Base-by-base conservation (phyloP, 2,888 invertebrate species). In the Hecatera dysodea region DNA sequence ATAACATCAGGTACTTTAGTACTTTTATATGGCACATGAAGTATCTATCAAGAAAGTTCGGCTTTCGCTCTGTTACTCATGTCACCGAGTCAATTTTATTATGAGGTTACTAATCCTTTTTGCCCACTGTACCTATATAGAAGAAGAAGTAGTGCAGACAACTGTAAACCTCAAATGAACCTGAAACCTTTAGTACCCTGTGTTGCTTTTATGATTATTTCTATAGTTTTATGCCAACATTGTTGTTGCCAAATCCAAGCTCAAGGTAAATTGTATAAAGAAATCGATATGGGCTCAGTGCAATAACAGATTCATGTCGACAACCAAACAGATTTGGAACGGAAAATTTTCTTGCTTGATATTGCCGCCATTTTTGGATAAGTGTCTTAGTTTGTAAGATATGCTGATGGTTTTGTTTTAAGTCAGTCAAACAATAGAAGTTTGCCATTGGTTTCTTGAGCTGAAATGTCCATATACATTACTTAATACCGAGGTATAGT, bases 221-320 rank as follows among this genome's bases (percentile, higher is more conserved):
- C 22, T 48, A 69, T 65, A 81, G 46, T 67, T 80, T 66, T 62
- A 75, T 75, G 48, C 3, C 44, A 19, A 75, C 53, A 59, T 62
- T 80, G 80, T 81, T 78, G 77, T 81, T 78, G 81, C 77, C 77
- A 78, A 78, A 76, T 57, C 64, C 53, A 33, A 39, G 67, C 19
- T 53, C 70, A 76, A 76, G 70, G 63, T 68, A 56, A 76, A 75
- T 60, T 68, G 64, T 64, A 57, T 52, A 27, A 76, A 62, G 63
- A 67, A 77, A 76, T 81, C 77, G 57, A 81, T 78, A 62, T 70
- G 61, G 48, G 50, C 27, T 46, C 44, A 27, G 9, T 75, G 71
- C 71, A 78, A 78, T 81, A 81, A 69, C 77, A 77, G 44, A 62
- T 48, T 62, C 42, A 60, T 59, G 75, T 62, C 12, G 33, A 52